Conservation (phyloP, 2,888 invertebrate species). For the Euzophera pinguis region DNA sequence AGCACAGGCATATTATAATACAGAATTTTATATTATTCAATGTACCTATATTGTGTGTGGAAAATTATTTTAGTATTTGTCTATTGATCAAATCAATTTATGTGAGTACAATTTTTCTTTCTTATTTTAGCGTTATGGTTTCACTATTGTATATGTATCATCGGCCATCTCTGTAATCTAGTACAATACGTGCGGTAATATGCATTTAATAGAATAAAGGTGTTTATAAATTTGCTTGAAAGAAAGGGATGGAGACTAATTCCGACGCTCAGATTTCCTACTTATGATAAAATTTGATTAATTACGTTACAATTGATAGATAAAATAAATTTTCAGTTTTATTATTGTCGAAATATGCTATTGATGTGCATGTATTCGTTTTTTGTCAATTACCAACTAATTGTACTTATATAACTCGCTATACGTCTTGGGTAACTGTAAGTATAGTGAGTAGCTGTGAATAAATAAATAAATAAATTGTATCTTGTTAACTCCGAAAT, state of each 20-base stretch:
- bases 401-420: no score
- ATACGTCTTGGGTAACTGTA: no score
- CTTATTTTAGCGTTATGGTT: conserved; percentile 25
- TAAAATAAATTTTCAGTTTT: no score
- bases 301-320: no score
- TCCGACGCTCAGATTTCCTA: no score
- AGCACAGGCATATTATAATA: conserved; percentile 38
- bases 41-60: conserved; percentile 62
- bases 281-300: no score
- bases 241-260: not conserved
- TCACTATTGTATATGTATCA: conserved; percentile 27
- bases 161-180: conserved; percentile 44
- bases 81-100: conserved; percentile 51
- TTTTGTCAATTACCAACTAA: no score
- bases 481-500: no score
- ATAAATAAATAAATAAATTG: no score
- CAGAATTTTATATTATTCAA: conserved; percentile 45
- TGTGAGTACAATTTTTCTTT: conserved; percentile 49
- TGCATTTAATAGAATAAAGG: conserved; percentile 69
- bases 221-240: conserved; percentile 29
- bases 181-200: conserved; percentile 61
- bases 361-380: no score
- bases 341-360: no score
- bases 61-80: conserved; percentile 62
- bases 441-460: no score